Conservation (phyloP, 2,888 invertebrate species). For the Drosophila vallismaia region DNA sequence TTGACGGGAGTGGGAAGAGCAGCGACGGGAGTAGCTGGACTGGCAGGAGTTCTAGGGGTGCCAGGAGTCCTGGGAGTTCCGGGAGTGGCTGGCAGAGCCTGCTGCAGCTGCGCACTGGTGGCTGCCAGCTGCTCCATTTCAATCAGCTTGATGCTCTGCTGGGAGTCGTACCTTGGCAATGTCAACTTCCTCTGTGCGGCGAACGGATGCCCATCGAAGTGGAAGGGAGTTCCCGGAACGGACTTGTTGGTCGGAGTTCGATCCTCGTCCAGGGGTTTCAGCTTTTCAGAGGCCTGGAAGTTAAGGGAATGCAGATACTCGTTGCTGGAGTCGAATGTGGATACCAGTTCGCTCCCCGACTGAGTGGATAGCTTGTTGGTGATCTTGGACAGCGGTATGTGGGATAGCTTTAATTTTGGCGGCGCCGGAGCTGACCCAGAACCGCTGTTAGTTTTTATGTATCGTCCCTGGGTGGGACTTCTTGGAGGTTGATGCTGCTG, state of each 20-base stretch:
- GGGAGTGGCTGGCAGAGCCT: slow-evolving; percentile 27
- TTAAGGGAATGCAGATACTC: slow-evolving; percentile 70
- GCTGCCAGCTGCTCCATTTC: slow-evolving; percentile 71
- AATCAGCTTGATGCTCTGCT: slow-evolving; percentile 68
- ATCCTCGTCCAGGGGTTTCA: slow-evolving; percentile 66
- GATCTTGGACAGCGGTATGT: slow-evolving; percentile 82
- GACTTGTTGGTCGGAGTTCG: slow-evolving; percentile 79
- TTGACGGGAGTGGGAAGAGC: slow-evolving; percentile 15
- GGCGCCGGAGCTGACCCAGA: slow-evolving; percentile 20
- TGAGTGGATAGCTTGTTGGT: slow-evolving; percentile 82
- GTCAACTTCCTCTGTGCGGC: slow-evolving; percentile 53
- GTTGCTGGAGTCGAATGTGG: slow-evolving; percentile 77
- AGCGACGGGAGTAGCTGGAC: slow-evolving; percentile 19
- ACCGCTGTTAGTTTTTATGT: slow-evolving; percentile 48
- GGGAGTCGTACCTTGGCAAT: slow-evolving; percentile 55
- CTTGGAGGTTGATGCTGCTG: slow-evolving; percentile 63
- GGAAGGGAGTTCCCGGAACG: slow-evolving; percentile 66
- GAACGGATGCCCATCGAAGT: slow-evolving; percentile 68
- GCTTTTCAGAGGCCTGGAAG: slow-evolving; percentile 38
- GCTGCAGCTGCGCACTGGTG: slow-evolving; percentile 55
- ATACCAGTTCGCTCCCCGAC: slow-evolving; percentile 81
- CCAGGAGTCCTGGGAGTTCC: slow-evolving; percentile 14
- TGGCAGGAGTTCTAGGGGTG: slow-evolving; percentile 16
- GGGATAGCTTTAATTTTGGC: slow-evolving; percentile 75
- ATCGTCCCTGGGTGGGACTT: slow-evolving; percentile 67